These are phyloP conservation scores for Rotaria sp. DNA, from an alignment of 2,888 invertebrate species.

Conservation along the genomic window DNA sequence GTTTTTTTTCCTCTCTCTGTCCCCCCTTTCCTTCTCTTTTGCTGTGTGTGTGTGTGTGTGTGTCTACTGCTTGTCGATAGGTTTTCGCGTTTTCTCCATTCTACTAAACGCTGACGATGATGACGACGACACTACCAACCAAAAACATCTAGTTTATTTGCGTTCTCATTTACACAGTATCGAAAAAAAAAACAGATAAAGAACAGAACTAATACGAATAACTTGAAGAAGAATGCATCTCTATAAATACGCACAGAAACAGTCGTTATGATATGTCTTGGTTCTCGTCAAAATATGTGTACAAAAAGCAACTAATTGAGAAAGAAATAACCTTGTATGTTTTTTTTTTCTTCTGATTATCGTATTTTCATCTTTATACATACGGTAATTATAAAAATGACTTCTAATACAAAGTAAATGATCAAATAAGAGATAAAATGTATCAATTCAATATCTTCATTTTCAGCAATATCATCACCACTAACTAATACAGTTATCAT, in stretches of 20 bases:
- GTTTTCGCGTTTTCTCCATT: background rate
- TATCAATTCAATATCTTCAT: background rate
- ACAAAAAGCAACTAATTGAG: constrained; percentile 1
- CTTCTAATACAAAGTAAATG: background rate
- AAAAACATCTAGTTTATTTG: background rate
- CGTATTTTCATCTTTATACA: background rate
- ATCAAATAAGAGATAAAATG: background rate
- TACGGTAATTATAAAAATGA: background rate
- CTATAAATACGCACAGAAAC: background rate
- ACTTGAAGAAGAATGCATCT: background rate
- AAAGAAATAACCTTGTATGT: background rate
- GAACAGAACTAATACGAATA: background rate
- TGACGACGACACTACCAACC: background rate
- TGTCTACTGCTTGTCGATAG: background rate
- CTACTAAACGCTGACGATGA: background rate
- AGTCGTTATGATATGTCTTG: background rate
- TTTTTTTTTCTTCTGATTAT: background rate
- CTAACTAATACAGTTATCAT: background rate
- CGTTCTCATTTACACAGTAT: background rate
- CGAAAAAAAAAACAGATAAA: background rate
- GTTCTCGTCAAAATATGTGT: background rate
- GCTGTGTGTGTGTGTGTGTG: background rate
- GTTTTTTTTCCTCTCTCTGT: background rate
- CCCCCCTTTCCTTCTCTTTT: background rate
- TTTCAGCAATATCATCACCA: background rate